Percentiles rank a stretch among this genome's conserved stretches.
phyloP scores from a whole-genome alignment of 2,888 invertebrate species.

The Slavum lentiscoides region DNA sequence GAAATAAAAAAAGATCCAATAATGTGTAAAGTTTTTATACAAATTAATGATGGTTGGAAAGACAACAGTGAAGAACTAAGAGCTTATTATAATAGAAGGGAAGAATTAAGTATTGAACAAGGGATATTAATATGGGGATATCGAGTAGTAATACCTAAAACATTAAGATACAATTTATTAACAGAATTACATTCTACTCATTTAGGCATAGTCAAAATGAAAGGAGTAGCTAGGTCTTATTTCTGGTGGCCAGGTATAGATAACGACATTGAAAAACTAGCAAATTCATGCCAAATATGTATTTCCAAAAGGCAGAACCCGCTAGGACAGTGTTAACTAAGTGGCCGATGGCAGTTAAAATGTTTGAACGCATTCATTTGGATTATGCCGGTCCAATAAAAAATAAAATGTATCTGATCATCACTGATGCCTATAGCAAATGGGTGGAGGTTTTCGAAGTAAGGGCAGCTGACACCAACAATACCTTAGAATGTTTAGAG shows the following conservation, averaged over 20 bases:
- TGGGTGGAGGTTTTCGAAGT: conserved; percentile 26
- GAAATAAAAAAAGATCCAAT: conserved; percentile 40
- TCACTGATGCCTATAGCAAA: conserved; percentile 35
- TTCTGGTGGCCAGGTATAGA: conserved; percentile 57
- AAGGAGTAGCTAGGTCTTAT: conserved; percentile 57
- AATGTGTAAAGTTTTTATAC: conserved; percentile 6
- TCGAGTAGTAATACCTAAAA: conserved; percentile 54
- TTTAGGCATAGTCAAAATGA: conserved; percentile 57
- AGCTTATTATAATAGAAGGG: background rate
- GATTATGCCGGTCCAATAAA: background rate
- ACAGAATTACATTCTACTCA: conserved; percentile 57
- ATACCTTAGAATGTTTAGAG: background rate
- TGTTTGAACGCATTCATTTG: too few species aligned
- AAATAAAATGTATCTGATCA: conserved; percentile 25
- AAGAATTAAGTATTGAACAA: background rate
- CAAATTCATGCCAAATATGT: conserved; percentile 56
- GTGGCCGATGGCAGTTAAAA: background rate
- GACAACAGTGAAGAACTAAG: conserved; percentile 27
- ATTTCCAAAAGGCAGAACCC: background rate
- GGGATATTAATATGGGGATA: conserved; percentile 53
- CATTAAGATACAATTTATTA: conserved; percentile 52
- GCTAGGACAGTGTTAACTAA: background rate
- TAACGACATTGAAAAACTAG: conserved; percentile 56
- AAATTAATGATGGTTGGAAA: conserved; percentile 23
- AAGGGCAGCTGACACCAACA: background rate